These are phyloP conservation scores for Hyaena hyaena DNA, from an alignment of 2,113 vertebrate genomes.

Conservation along the genomic window DNA sequence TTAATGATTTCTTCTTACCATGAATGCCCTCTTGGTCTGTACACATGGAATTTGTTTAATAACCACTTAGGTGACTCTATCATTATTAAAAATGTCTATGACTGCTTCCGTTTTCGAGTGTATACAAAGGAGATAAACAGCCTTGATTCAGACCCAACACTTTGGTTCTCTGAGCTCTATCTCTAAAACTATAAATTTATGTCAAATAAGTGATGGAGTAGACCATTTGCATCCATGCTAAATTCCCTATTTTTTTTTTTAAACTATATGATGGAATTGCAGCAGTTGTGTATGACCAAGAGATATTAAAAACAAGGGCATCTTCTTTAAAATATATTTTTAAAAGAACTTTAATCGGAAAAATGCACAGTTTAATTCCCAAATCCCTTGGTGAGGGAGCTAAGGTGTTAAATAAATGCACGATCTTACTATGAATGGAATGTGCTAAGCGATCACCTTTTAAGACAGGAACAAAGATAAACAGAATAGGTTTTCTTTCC, in stretches of 20 bases:
- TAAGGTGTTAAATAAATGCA: neutral
- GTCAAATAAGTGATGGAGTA: too few species aligned
- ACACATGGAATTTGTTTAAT: neutral
- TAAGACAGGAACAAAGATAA: neutral
- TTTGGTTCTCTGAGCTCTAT: fast-evolving
- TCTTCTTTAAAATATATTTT: neutral
- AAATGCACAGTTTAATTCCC: neutral
- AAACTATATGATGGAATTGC: neutral
- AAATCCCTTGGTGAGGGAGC: neutral
- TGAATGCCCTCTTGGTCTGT: fast-evolving
- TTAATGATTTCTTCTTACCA: neutral
- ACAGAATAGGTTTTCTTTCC: neutral
- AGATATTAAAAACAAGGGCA: neutral
- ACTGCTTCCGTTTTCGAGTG: neutral
- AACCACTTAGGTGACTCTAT: neutral
- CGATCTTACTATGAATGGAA: neutral
- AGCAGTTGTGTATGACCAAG: neutral
- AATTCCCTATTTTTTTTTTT: neutral
- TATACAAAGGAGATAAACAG: neutral
- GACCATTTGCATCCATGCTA: too few species aligned
- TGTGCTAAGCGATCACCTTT: neutral
- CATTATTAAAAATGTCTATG: too few species aligned
- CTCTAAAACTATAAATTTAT: neutral
- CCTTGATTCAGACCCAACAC: neutral
- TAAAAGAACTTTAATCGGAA: neutral